Evolutionary conservation across 1,140 invertebrate genomes (phyloP), one percentile per base, ranked within the genome.

Genomic region (Bilobella aurantiaca): DNA sequence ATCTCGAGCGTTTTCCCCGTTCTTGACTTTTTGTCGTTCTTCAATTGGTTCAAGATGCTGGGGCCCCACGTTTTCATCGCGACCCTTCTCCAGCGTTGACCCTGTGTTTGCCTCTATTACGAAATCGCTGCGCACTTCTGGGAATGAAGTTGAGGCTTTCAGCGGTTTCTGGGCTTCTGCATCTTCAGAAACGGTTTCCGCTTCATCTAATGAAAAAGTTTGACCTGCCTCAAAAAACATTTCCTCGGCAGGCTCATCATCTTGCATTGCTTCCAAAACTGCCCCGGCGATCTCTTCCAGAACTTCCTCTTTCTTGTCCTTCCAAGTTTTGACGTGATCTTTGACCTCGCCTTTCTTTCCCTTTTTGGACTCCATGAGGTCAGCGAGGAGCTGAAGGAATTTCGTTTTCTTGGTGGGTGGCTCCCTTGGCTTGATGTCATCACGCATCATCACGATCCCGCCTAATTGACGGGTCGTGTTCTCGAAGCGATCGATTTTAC

Each of bases 401-500:
- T 66, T 27, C 25, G 25, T 3, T 46, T 63, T 28, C 27, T 3
- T 2, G 42, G 42, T 8, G 3, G 25, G 34, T 29, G 27, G 14
- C 5, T 12, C 23, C 14, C 3, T 59, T 5, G 16, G 58, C 14
- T 25, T 59, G 53, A 18, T n/a, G 32, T 71, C 64, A 21, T 71
- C 66, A 23, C 62, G 62, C 66, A 71, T 61, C 47, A 70, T 64
- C 27, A 72, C 32, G n/a, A 72, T 67, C 29, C 71, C 71, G 31
- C 66, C 63, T 8, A 72, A 37, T 28, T 70, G 68, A 53, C 64
- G 31, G 0, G 71, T 72, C 8, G 65, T 69, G 58, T 72, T 72
- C 58, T 72, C 60, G 67, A 69, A 72, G 27, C 65, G 37, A 47
- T 72, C 71, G 37, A 72, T 67, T 67, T 70, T 69, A 29, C 63